phyloP scores from a whole-genome alignment of 2,797 vertebrate species.

The Cygnus olor region DNA sequence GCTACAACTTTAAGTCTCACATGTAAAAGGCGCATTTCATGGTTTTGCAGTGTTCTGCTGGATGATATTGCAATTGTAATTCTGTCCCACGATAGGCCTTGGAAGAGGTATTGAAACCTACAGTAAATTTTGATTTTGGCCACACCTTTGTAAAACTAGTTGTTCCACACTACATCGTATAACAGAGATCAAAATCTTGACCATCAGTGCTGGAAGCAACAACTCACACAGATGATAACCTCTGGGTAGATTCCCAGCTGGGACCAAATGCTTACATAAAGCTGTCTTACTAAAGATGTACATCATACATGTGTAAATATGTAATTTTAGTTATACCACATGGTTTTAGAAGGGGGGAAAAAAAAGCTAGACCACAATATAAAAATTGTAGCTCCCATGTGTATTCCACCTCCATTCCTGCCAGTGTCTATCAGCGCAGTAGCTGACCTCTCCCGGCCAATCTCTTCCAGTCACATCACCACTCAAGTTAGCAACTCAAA shows the following conservation, averaged over 20 bases:
- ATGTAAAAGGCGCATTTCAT: not conserved
- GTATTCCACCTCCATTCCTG: not conserved
- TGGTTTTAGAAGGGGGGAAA: not conserved
- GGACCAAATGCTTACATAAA: not conserved
- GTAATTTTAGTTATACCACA: rapidly evolving
- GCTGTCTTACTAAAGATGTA: rapidly evolving
- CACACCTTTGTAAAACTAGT: slow-evolving; percentile 58
- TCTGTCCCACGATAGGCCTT: not conserved
- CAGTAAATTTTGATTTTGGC: slow-evolving; percentile 9
- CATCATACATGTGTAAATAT: rapidly evolving
- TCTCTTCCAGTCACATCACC: slow-evolving; percentile 12
- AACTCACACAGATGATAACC: not conserved
- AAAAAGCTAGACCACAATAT: not conserved
- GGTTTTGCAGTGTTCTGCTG: not conserved
- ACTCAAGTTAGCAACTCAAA: not conserved
- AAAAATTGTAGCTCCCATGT: rapidly evolving
- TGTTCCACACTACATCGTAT: not conserved
- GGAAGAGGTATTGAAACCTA: not conserved
- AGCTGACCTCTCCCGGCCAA: not conserved
- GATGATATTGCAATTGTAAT: not conserved
- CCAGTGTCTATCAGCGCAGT: not conserved
- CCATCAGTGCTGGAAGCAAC: slow-evolving; percentile 7
- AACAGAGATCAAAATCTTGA: slow-evolving; percentile 32
- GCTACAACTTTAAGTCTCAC: not conserved
- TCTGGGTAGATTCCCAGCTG: not conserved